Evolutionary conservation across 2,113 vertebrate genomes (phyloP), one percentile per base, ranked within the genome.

Genomic region (Calyptommatus sinebrachiatus): DNA sequence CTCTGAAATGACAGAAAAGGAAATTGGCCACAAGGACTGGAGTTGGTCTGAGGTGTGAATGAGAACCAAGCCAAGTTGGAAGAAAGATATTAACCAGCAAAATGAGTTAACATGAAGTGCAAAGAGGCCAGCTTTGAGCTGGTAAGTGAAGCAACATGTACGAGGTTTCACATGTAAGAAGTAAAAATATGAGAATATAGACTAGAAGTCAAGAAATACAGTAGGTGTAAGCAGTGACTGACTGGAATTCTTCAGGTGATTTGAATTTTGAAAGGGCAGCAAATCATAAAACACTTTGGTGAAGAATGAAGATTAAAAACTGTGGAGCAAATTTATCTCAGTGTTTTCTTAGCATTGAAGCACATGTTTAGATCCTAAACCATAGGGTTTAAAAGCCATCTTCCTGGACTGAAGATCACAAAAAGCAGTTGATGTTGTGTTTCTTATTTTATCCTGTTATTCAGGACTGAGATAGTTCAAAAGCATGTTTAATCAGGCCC

Each of bases 1-100:
- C 26, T 46, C 24, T 21, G 26, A 91, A 93, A 90, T 70, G 90
- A 87, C 66, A 84, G 80, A 85, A 26, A 89, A 89, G 81, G 80
- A 87, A 91, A 88, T 26, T 77, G 69, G 83, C 69, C 83, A 82
- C 73, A 78, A 57, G 48, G 8, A n/a, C 53, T 45, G 4, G 4
- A 8, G 11, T 20, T 71, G 69, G 46, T 71, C 48, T 18, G 41
- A 79, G 69, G 68, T 71, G 78, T 62, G 69, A 79, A 71, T 71
- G 57, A 79, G 71, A 5, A 48, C 69, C 5, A 26, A 21, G 78
- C 18, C n/a, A 72, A 16, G 57, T 63, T 63, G 57, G 28, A 21
- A 31, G 60, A 62, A 71, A 22, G 31, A 57, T 7, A 20, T 71
- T 65, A 14, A 31, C 35, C 53, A 50, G 3, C 21, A 79, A 60